Conservation (phyloP, 2,888 invertebrate genomes). For the Cheilosia variabilis region DNA sequence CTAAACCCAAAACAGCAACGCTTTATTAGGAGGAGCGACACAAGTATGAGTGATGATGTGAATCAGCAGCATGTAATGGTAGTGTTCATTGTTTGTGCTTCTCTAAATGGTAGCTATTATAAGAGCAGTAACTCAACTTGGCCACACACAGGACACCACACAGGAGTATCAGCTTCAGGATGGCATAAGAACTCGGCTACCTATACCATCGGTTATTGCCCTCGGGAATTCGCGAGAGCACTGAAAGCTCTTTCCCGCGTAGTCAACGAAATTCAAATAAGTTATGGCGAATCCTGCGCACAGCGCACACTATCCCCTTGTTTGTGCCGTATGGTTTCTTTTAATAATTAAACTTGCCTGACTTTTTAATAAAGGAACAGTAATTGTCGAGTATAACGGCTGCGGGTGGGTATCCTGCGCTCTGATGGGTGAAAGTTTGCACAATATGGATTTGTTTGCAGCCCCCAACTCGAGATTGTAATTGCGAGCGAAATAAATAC, state of each 20-base stretch:
- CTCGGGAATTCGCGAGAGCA: conserved; percentile 34
- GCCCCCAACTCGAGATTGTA: neutral
- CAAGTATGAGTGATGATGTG: conserved; percentile 38
- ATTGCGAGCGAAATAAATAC: neutral
- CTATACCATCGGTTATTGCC: conserved; percentile 46
- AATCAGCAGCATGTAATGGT: conserved; percentile 7
- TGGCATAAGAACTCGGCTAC: conserved; percentile 9
- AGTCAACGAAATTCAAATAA: conserved; percentile 3
- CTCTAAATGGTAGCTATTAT: conserved; percentile 19
- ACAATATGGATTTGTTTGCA: neutral
- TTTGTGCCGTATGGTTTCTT: neutral
- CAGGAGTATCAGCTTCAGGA: conserved; percentile 2
- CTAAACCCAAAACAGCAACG: conserved; percentile 7
- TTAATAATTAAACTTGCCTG: conserved; percentile 22
- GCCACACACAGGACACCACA: neutral
- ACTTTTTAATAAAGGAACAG: conserved; percentile 11
- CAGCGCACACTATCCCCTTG: conserved; percentile 2
- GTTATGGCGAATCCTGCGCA: conserved; percentile 29
- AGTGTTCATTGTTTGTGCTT: conserved; percentile 14
- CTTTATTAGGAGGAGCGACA: conserved; percentile 1
- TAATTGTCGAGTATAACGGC: conserved; percentile 2
- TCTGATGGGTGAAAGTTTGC: neutral
- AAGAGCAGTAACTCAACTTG: conserved; percentile 39
- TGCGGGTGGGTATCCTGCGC: neutral
- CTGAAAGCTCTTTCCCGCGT: conserved; percentile 16